Evolutionary conservation across 1,140 invertebrate species (phyloP).

Genomic region (Tetraneura akinire): DNA sequence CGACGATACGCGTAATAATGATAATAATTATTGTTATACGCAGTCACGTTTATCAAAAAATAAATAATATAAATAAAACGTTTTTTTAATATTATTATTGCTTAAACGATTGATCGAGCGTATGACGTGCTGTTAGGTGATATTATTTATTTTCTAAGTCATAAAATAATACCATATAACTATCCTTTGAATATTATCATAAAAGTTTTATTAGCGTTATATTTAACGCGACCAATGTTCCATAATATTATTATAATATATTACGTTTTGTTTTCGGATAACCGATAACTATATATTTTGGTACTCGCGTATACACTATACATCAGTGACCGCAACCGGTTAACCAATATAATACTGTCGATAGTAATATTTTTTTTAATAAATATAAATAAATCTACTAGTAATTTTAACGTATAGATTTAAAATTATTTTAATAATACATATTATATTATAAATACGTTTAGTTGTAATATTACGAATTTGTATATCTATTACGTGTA

Average conservation of each 20-base stretch:
- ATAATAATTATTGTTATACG: no score
- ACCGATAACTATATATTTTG: no score
- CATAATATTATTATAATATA: no score
- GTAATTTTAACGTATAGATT: constrained; percentile 28
- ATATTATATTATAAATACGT: neutral
- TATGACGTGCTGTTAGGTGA: no score
- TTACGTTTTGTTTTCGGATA: no score
- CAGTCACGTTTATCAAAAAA: neutral
- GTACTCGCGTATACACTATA: neutral
- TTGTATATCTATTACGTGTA: neutral
- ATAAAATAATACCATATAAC: neutral
- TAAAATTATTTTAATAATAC: neutral
- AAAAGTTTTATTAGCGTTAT: neutral
- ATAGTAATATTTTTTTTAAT: neutral
- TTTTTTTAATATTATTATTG: no score
- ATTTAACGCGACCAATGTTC: neutral
- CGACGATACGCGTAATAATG: no score
- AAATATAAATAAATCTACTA: neutral
- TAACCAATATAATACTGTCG: neutral
- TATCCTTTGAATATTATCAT: neutral
- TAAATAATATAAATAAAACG: neutral
- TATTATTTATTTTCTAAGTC: no score
- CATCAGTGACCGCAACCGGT: neutral
- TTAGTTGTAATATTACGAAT: neutral
- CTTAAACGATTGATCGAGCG: no score